Evolutionary conservation across 2,888 invertebrate species (phyloP).

Genomic region (Augochlorella aurata): DNA sequence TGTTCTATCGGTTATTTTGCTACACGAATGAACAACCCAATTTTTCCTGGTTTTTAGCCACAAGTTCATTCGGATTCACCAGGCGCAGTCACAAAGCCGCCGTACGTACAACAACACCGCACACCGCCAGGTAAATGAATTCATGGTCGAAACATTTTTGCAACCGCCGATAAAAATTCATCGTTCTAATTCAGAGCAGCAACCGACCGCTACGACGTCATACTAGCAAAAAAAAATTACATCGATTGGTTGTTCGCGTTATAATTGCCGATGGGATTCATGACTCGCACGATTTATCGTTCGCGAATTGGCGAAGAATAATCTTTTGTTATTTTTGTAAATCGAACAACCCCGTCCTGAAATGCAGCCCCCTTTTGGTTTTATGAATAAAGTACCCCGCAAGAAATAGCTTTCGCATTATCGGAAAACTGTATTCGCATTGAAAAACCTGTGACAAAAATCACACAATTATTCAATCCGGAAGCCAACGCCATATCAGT

Average conservation of each 20-base stretch:
- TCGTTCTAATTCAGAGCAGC: slow-evolving; percentile 18
- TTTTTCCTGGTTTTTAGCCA: slow-evolving; percentile 33
- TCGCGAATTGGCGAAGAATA: neutral
- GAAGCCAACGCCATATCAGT: too few species aligned
- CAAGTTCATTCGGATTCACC: slow-evolving; percentile 14
- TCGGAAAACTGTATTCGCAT: too few species aligned
- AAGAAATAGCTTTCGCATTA: too few species aligned
- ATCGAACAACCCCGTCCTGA: neutral
- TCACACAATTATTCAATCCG: too few species aligned
- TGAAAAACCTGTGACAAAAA: too few species aligned
- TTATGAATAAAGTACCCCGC: neutral
- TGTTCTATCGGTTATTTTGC: slow-evolving; percentile 11
- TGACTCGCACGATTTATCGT: neutral
- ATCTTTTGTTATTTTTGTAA: neutral
- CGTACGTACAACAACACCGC: slow-evolving; percentile 13
- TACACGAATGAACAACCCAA: slow-evolving; percentile 24
- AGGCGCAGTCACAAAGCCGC: neutral
- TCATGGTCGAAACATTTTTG: slow-evolving; percentile 39
- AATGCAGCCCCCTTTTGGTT: neutral
- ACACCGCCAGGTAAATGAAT: slow-evolving; percentile 32
- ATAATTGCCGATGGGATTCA: neutral
- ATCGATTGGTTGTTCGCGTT: neutral
- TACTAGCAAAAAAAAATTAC: slow-evolving; percentile 5
- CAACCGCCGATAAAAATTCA: slow-evolving; percentile 26
- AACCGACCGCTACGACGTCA: neutral